Conservation (phyloP, 2,797 vertebrate species). For the Hypotaenidia philippensis region DNA sequence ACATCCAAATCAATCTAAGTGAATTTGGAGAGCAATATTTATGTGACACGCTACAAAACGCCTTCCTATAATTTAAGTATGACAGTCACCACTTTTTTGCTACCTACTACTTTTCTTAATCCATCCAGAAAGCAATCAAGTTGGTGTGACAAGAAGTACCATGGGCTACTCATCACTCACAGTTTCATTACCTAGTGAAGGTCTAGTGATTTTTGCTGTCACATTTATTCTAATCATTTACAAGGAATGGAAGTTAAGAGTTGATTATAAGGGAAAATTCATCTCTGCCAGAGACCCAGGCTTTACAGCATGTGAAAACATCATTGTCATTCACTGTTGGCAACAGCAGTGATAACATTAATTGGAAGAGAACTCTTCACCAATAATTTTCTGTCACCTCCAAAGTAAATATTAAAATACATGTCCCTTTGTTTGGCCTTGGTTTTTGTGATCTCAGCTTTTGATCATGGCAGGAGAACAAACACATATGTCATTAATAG, state of each 20-base stretch:
- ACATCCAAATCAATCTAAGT: background rate
- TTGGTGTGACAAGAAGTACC: background rate
- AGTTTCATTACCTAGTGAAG: conserved; percentile 45
- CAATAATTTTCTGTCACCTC: background rate
- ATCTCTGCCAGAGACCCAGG: background rate
- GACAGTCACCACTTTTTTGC: background rate
- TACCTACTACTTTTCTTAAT: background rate
- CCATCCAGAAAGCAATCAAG: conserved; percentile 16
- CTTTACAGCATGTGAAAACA: background rate
- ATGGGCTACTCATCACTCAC: conserved; percentile 3
- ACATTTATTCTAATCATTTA: conserved; percentile 3
- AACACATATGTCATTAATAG: conserved; percentile 16
- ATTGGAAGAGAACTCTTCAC: conserved; percentile 18
- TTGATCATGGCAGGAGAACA: background rate
- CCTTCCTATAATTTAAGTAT: background rate
- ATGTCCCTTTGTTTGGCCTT: background rate
- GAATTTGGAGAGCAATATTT: background rate
- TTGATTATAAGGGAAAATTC: background rate
- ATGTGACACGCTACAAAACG: background rate
- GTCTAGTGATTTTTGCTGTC: conserved; percentile 12
- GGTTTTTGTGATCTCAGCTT: background rate
- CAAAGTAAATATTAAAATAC: conserved; percentile 43
- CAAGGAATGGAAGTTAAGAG: background rate
- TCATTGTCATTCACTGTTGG: conserved; percentile 10
- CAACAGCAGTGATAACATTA: background rate